Base-by-base conservation (phyloP, 2,797 vertebrate genomes). In the Poeciliopsis gracilis region DNA sequence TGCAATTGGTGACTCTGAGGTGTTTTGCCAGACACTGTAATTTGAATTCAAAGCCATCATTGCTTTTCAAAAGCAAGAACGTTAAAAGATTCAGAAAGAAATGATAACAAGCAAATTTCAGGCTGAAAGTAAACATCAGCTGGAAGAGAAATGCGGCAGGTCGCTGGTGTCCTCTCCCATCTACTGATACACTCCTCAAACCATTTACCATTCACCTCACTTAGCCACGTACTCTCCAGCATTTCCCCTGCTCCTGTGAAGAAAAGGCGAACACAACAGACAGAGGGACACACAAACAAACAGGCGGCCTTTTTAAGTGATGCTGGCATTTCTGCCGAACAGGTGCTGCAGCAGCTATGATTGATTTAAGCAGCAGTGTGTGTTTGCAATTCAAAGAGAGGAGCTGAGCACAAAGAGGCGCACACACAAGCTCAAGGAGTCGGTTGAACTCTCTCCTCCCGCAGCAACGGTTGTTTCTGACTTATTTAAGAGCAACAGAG, bases 161-260 rank as follows among this genome's bases (percentile, higher is more conserved):
- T 90, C 88, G 74, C 79, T 80, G 81, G 78, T 77, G 79, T 73
- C 73, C 61, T 85, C 80, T 87, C 76, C 77, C 18, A 18, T 80
- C 79, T 82, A 80, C 46, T 23, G 59, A 75, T 84, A 78, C 82
- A 81, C 79, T 87, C 80, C 74, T 75, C 63, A 28, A 85, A 89
- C 90, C 83, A 83, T 88, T 90, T 89, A 83, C 79, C 92, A 93
- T 92, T 92, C 90, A 81, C 70, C 57, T 63, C 87, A 88, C 83
- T 93, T 89, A 86, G 82, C 90, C 85, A 84, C 85, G 78, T 70
- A 47, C 63, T 84, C 80, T 75, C 71, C 76, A 70, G 41, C 76
- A 25, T 72, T 67, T 41, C 77, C 73, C 74, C 63, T 41, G 72
- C 80, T 79, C 75, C 82, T 1, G 1, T 3, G 63, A 84, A 86